Percentiles rank a stretch among this genome's conserved stretches.
phyloP scores from a whole-genome alignment of 2,888 invertebrate genomes.

The Zelleria hepariella region DNA sequence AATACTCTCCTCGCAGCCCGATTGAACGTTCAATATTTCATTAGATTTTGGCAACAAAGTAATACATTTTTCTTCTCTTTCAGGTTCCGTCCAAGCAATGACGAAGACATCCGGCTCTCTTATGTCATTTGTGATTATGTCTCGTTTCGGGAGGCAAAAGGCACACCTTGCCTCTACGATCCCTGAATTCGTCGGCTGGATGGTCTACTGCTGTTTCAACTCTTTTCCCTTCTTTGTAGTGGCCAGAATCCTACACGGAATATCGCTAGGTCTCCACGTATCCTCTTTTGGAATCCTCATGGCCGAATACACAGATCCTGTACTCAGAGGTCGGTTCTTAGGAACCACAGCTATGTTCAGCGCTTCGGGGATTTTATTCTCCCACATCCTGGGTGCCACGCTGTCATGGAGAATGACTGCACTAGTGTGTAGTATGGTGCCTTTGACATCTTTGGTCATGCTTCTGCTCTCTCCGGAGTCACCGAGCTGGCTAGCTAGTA shows the following conservation, averaged over 20 bases:
- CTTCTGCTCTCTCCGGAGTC: slow-evolving; percentile 48
- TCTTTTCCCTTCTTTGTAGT: slow-evolving; percentile 10
- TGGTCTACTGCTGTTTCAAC: slow-evolving; percentile 4
- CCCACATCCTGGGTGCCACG: slow-evolving; percentile 65
- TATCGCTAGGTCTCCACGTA: slow-evolving; percentile 42
- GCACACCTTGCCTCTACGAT: slow-evolving; percentile 31
- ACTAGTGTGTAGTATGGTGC: slow-evolving; percentile 34
- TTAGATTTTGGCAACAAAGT: too few relatives aligned
- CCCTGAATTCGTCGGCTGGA: slow-evolving; percentile 27
- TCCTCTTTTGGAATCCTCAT: slow-evolving; percentile 40
- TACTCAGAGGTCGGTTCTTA: slow-evolving; percentile 59
- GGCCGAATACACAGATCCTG: slow-evolving; percentile 49
- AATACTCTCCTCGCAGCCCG: too few relatives aligned
- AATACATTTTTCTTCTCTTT: neutral
- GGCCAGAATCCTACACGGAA: slow-evolving; percentile 19
- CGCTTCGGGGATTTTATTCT: slow-evolving; percentile 60
- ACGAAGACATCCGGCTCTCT: slow-evolving; percentile 7
- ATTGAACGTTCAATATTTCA: too few relatives aligned
- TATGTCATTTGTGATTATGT: slow-evolving; percentile 30
- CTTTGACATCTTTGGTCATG: slow-evolving; percentile 32
- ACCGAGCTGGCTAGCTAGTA: slow-evolving; percentile 66
- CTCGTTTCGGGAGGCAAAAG: slow-evolving; percentile 48
- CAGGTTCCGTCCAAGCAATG: slow-evolving; percentile 8
- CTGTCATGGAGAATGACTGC: slow-evolving; percentile 54
- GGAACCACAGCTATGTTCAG: slow-evolving; percentile 58